Evolutionary conservation across 35 echinoderm and acorn worm genomes (phyloP).

Genomic region (Stichopus chloronotus): DNA sequence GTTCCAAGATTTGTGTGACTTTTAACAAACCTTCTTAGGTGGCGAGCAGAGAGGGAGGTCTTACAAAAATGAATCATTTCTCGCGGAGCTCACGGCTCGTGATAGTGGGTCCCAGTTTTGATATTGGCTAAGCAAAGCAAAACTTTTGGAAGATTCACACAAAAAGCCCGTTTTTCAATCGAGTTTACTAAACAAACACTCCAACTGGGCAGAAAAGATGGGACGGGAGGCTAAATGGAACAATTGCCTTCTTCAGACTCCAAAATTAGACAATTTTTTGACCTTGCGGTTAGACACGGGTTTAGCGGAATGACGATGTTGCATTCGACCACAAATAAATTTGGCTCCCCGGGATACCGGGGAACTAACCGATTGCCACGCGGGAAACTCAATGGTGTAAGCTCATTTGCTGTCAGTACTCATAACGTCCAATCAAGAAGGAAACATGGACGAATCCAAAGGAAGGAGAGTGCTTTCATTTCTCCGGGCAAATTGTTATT

Average conservation of each 20-base stretch:
- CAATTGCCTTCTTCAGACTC: slow-evolving; percentile 44
- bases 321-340: slow-evolving; percentile 44
- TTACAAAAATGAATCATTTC: slow-evolving; percentile 7
- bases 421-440: slow-evolving; percentile 40
- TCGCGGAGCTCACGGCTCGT: slow-evolving; percentile 16
- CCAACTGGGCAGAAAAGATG: slow-evolving; percentile 36
- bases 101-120: not conserved
- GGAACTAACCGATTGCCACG: slow-evolving; percentile 25
- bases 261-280: slow-evolving; percentile 57
- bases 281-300: slow-evolving; percentile 54
- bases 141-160: slow-evolving; percentile 1
- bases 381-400: slow-evolving; percentile 31
- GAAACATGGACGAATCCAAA: not conserved
- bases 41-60: not conserved
- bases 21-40: not conserved
- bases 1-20: not conserved
- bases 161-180: slow-evolving; percentile 40
- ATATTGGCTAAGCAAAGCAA: slow-evolving; percentile 5
- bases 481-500: slow-evolving; percentile 42
- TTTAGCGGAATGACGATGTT: slow-evolving; percentile 32
- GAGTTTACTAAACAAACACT: slow-evolving; percentile 45
- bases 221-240: slow-evolving; percentile 24
- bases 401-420: slow-evolving; percentile 44
- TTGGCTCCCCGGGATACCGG: slow-evolving; percentile 37
- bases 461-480: slow-evolving; percentile 1